These are phyloP conservation scores for Acholoe squamosa DNA, from an alignment of 2,888 invertebrate species.

Conservation along the genomic window DNA sequence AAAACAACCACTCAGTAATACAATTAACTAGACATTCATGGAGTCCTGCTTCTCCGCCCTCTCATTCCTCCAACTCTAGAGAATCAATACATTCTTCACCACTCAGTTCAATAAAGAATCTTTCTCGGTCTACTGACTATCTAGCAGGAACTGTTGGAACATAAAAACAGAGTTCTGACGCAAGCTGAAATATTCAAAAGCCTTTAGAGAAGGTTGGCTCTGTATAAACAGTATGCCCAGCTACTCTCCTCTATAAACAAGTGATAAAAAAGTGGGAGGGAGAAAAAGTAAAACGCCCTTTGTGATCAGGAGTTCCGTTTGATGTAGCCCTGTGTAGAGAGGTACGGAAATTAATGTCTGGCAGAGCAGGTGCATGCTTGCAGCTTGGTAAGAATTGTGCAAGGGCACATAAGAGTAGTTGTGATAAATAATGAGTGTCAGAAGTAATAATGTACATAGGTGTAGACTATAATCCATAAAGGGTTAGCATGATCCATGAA, in stretches of 20 bases:
- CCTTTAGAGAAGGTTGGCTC: neutral
- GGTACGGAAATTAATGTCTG: neutral
- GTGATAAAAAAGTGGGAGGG: too few relatives aligned
- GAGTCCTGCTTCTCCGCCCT: neutral
- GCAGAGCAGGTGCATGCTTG: neutral
- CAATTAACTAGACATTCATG: too few relatives aligned
- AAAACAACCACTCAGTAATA: neutral
- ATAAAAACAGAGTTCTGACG: neutral
- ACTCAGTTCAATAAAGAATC: neutral
- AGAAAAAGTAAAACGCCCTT: neutral
- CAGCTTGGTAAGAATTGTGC: neutral
- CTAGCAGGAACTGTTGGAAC: neutral
- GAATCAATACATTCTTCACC: conserved; percentile 17
- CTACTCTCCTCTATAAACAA: neutral
- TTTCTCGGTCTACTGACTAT: neutral
- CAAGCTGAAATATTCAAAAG: conserved; percentile 22
- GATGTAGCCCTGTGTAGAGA: neutral
- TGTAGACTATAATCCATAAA: too few relatives aligned
- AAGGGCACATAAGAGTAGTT: too few relatives aligned
- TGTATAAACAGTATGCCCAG: neutral
- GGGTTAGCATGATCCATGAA: too few relatives aligned
- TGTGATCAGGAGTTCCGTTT: neutral
- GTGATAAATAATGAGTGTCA: too few relatives aligned
- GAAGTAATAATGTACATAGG: too few relatives aligned
- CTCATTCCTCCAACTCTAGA: neutral